phyloP scores from a whole-genome alignment of 2,888 invertebrate genomes.

The Germaria angustata region DNA sequence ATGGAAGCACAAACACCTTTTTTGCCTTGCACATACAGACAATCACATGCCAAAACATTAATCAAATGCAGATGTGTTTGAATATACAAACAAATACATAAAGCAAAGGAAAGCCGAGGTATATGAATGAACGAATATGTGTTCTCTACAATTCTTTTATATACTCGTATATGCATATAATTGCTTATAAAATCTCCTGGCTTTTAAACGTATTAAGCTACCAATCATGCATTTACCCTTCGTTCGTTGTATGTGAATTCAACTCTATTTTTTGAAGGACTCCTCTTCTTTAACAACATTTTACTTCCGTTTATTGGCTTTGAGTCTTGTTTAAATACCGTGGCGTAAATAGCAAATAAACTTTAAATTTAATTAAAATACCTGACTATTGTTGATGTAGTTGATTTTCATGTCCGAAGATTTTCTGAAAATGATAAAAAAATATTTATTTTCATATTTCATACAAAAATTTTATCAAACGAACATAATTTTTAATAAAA shows the following conservation, averaged over 20 bases:
- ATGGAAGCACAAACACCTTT: conserved; percentile 55
- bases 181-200: conserved; percentile 19
- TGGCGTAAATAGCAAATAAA: conserved; percentile 43
- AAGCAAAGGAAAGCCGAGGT: neutral
- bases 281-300: conserved; percentile 12
- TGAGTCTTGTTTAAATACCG: conserved; percentile 43
- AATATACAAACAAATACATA: neutral
- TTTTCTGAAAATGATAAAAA: no score
- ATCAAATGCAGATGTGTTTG: conserved; percentile 10
- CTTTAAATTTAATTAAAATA: conserved; percentile 51
- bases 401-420: neutral
- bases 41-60: neutral
- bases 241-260: neutral
- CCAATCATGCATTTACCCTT: neutral
- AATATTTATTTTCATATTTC: no score
- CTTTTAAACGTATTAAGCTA: conserved; percentile 30
- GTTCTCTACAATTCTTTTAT: neutral
- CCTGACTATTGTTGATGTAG: neutral
- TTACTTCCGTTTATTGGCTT: conserved; percentile 39
- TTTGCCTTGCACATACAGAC: no score
- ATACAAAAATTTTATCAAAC: no score
- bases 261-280: neutral
- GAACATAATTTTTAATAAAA: no score
- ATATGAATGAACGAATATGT: neutral
- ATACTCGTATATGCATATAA: conserved; percentile 2